Conservation (phyloP, 1,140 invertebrate genomes). For the Musca vetustissima region DNA sequence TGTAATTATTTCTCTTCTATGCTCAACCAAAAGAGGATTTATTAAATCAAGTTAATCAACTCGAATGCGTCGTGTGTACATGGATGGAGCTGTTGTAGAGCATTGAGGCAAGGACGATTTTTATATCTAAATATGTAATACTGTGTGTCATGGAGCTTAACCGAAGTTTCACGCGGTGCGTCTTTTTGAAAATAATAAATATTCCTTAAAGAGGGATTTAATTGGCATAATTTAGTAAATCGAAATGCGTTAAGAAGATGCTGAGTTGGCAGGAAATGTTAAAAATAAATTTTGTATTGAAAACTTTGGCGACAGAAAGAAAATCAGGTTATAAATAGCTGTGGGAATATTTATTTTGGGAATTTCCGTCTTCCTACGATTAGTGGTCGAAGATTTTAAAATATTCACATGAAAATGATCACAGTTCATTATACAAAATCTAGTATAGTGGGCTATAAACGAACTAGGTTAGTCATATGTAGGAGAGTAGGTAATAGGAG, state of each 20-base stretch:
- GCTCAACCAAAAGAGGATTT: neutral
- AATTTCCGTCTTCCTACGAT: no score
- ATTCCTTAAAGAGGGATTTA: no score
- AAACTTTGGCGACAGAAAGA: no score
- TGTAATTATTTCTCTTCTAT: conserved; percentile 15
- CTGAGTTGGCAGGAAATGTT: neutral
- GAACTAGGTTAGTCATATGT: no score
- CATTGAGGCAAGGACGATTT: neutral
- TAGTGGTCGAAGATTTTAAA: no score
- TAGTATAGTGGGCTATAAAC: no score
- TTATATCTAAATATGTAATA: neutral
- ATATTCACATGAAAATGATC: no score
- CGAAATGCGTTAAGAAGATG: neutral
- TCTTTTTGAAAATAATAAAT: neutral
- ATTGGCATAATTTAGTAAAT: neutral
- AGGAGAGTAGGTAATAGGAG: no score
- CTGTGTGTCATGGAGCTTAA: neutral
- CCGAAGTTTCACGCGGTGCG: neutral
- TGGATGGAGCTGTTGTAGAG: neutral
- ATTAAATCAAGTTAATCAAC: conserved; percentile 12
- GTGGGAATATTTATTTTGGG: no score
- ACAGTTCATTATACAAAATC: no score
- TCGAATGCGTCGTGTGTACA: neutral
- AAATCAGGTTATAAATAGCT: no score
- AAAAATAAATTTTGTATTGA: no score